These are phyloP conservation scores for Polyodon spathula DNA, from an alignment of 2,113 vertebrate species.

Conservation along the genomic window DNA sequence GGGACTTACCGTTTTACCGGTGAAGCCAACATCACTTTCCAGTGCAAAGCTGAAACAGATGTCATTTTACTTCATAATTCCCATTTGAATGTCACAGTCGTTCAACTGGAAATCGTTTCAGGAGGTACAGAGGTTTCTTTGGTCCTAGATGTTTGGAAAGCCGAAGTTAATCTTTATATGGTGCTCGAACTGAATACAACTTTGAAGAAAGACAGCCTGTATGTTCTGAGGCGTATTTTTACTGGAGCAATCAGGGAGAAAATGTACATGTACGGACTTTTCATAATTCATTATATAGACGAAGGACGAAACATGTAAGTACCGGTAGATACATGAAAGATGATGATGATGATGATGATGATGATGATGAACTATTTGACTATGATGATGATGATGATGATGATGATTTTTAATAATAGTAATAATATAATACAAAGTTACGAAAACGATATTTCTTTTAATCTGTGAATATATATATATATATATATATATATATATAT, in stretches of 20 bases:
- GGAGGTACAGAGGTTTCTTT: background rate
- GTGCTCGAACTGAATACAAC: constrained; percentile 37
- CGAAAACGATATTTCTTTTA: too few relatives aligned
- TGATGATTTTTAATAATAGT: too few relatives aligned
- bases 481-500: too few relatives aligned
- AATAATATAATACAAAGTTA: too few relatives aligned
- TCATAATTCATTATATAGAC: constrained; percentile 44
- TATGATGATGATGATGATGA: too few relatives aligned
- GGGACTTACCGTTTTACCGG: constrained; percentile 30
- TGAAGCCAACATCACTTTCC: constrained; percentile 48
- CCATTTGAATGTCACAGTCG: constrained; percentile 15
- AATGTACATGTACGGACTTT: constrained; percentile 35
- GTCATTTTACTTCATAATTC: constrained; percentile 43
- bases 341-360: too few relatives aligned
- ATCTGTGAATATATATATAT: too few relatives aligned
- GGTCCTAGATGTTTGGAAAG: background rate
- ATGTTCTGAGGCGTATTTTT: constrained; percentile 46
- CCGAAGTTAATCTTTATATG: too few relatives aligned
- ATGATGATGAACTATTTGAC: too few relatives aligned
- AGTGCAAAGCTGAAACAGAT: constrained; percentile 35
- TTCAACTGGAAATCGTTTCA: background rate
- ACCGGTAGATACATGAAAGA: background rate
- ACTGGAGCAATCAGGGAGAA: constrained; percentile 27
- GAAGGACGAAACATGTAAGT: constrained; percentile 47
- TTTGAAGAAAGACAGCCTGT: constrained; percentile 38